Conservation (phyloP, 2,888 invertebrate species). For the Thyatira batis region DNA sequence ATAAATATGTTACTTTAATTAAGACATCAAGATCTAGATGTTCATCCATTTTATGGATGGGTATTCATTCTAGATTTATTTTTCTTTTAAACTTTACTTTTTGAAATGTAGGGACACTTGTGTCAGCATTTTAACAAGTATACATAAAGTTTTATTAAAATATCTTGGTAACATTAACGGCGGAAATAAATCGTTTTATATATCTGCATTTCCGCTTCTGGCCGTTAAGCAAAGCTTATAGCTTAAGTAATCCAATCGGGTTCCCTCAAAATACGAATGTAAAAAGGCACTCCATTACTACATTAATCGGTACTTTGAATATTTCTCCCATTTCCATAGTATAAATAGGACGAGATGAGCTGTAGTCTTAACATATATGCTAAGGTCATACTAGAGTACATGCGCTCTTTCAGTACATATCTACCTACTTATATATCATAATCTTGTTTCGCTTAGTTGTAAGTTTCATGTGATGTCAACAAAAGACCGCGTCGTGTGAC, state of each 20-base stretch:
- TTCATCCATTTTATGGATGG: too few relatives aligned
- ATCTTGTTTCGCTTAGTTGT: constrained; percentile 5
- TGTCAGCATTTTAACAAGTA: not conserved
- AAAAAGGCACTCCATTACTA: constrained; percentile 18
- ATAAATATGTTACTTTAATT: too few relatives aligned
- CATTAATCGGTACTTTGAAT: not conserved
- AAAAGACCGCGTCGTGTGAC: constrained; percentile 28
- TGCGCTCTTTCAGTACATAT: not conserved
- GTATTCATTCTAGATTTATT: too few relatives aligned
- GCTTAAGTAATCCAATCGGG: constrained; percentile 21
- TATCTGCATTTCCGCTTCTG: constrained; percentile 31
- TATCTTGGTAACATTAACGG: not conserved
- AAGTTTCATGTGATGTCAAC: constrained; percentile 12
- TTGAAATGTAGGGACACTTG: too few relatives aligned
- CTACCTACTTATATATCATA: not conserved
- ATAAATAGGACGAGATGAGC: not conserved
- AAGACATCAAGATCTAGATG: too few relatives aligned
- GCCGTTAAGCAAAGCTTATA: constrained; percentile 36
- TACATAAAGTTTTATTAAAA: not conserved
- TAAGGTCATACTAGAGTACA: not conserved
- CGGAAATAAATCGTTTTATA: constrained; percentile 32
- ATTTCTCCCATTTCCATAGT: not conserved
- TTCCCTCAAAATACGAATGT: constrained; percentile 19
- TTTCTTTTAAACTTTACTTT: too few relatives aligned
- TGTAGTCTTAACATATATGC: not conserved